Conservation (phyloP, 1,140 invertebrate species). For the Glomeris maerens region DNA sequence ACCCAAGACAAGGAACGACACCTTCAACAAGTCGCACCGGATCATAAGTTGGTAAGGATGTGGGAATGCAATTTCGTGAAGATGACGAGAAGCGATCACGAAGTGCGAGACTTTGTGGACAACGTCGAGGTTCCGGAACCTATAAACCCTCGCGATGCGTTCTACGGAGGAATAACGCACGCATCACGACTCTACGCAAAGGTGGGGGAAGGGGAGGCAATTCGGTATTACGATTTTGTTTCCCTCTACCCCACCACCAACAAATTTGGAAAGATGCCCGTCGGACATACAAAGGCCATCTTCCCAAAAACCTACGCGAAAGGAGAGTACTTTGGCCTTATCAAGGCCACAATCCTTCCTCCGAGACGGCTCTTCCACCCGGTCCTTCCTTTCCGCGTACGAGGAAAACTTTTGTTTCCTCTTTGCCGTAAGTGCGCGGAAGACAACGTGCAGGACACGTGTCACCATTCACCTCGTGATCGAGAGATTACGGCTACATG, state of each 20-base stretch:
- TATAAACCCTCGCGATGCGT: conserved; percentile 20
- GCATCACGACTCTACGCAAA: conserved; percentile 22
- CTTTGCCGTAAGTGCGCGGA: conserved; percentile 19
- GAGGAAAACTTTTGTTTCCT: conserved; percentile 18
- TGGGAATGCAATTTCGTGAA: conserved; percentile 20
- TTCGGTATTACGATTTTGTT: conserved; percentile 27
- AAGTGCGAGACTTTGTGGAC: conserved; percentile 1
- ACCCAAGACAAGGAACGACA: too few relatives aligned
- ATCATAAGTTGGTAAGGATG: conserved; percentile 9
- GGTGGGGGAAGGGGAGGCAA: conserved; percentile 22
- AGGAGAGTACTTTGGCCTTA: conserved; percentile 19
- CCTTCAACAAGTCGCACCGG: too few relatives aligned
- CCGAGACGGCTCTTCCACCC: conserved; percentile 14
- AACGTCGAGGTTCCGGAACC: conserved; percentile 2
- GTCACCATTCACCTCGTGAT: conserved; percentile 17
- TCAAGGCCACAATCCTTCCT: conserved; percentile 19
- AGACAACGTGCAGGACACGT: conserved; percentile 4
- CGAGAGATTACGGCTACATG: conserved; percentile 1
- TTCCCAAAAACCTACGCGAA: conserved; percentile 20
- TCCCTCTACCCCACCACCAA: conserved; percentile 26
- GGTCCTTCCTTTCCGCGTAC: conserved; percentile 14
- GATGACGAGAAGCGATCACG: background rate
- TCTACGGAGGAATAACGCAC: conserved; percentile 28
- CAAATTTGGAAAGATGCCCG: conserved; percentile 25
- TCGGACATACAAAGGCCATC: conserved; percentile 27